Percentiles rank a stretch among this genome's conserved stretches.
These are phyloP conservation scores for Bombus waltoni DNA, from an alignment of 1,140 invertebrate genomes.

Conservation along the genomic window DNA sequence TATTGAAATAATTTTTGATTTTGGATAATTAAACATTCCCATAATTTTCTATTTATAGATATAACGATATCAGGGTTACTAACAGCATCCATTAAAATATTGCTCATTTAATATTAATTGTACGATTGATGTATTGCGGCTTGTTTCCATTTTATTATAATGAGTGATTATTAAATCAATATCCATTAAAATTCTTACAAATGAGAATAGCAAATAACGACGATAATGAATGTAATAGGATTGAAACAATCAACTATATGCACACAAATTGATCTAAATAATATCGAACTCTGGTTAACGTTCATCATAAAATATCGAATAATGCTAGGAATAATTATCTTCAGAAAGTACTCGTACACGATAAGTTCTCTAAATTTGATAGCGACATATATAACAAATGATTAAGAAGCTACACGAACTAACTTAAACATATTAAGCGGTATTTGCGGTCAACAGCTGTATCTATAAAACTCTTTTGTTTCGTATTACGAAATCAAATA, in stretches of 20 bases:
- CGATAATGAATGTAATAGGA: neutral
- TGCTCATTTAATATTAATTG: slow-evolving; percentile 2
- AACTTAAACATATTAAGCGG: neutral
- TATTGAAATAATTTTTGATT: neutral
- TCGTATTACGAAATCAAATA: neutral
- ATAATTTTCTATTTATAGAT: neutral
- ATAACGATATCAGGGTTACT: neutral
- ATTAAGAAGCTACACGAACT: neutral
- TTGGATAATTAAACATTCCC: neutral
- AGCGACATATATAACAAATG: neutral
- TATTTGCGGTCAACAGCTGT: no score
- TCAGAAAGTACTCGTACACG: neutral
- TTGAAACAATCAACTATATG: neutral
- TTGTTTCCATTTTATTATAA: neutral
- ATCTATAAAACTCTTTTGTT: neutral
- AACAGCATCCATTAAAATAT: neutral
- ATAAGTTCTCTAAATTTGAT: neutral
- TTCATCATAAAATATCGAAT: neutral
- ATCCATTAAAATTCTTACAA: neutral
- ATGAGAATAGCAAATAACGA: neutral
- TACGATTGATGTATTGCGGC: neutral
- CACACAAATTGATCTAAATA: neutral
- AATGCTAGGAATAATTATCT: neutral
- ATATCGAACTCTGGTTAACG: neutral
- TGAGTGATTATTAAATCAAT: neutral